Percentiles rank a stretch among this genome's conserved stretches.
These are phyloP conservation scores for Coelopa frigida DNA, from an alignment of 1,140 invertebrate species.

Conservation along the genomic window DNA sequence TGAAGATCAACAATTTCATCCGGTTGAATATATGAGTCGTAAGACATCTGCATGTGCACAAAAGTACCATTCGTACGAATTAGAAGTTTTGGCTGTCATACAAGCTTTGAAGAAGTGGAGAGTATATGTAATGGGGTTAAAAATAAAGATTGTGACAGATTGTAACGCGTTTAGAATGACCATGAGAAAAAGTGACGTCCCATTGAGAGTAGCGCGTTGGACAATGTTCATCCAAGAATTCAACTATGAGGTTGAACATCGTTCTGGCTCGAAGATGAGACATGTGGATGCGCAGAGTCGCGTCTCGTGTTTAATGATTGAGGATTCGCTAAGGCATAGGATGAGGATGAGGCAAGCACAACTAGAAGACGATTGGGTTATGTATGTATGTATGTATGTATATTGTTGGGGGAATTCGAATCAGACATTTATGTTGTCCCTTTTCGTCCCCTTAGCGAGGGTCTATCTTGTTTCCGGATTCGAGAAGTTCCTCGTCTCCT, in stretches of 20 bases:
- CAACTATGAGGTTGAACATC: neutral
- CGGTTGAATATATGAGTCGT: constrained; percentile 4
- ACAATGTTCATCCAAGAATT: neutral
- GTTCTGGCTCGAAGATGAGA: neutral
- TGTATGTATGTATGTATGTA: too few species aligned
- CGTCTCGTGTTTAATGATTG: too few species aligned
- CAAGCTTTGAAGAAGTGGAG: neutral
- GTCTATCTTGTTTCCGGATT: too few species aligned
- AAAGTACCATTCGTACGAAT: neutral
- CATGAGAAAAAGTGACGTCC: neutral
- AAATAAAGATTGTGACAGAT: neutral
- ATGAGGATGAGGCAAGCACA: too few species aligned
- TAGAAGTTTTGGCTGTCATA: neutral
- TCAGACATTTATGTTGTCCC: too few species aligned
- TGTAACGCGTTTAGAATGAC: neutral
- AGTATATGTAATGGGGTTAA: neutral
- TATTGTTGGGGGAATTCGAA: too few species aligned
- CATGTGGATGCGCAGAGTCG: neutral
- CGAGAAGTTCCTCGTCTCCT: too few species aligned
- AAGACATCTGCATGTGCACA: neutral
- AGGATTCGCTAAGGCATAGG: too few species aligned
- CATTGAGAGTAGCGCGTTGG: neutral
- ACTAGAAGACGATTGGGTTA: too few species aligned
- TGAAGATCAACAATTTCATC: neutral
- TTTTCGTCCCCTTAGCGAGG: too few species aligned